Conservation (phyloP, 2,113 vertebrate species). For the Elephas maximus region DNA sequence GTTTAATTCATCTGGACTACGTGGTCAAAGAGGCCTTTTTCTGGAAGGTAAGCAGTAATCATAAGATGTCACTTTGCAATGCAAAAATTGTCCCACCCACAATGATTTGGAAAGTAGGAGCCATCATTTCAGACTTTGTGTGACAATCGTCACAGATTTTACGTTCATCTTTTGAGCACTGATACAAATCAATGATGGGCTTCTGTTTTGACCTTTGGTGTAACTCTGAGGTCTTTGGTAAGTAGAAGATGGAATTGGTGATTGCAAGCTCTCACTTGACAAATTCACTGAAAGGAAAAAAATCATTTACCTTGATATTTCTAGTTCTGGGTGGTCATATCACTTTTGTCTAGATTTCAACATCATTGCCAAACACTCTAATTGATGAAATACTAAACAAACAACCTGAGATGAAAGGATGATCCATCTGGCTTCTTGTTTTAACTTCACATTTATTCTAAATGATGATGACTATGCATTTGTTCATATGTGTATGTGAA, state of each 20-base stretch:
- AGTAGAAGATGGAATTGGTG: background rate
- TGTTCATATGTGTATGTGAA: slow-evolving; percentile 48
- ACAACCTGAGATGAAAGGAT: slow-evolving; percentile 51
- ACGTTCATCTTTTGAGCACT: background rate
- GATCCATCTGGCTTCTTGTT: slow-evolving; percentile 48
- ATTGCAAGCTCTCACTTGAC: background rate
- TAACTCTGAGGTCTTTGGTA: background rate
- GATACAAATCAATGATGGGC: background rate
- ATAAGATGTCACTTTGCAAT: background rate
- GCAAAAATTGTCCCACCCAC: background rate
- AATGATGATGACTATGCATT: slow-evolving; percentile 48
- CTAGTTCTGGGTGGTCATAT: slow-evolving; percentile 12
- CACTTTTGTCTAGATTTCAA: background rate
- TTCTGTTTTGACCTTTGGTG: slow-evolving; percentile 25
- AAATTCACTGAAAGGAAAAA: background rate
- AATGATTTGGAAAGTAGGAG: background rate
- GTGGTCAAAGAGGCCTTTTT: background rate
- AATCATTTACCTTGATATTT: background rate
- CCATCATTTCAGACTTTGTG: background rate
- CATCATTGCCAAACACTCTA: slow-evolving; percentile 14
- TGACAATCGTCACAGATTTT: background rate
- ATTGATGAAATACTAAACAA: slow-evolving; percentile 57
- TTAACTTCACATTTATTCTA: slow-evolving; percentile 56
- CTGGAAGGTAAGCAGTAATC: background rate
- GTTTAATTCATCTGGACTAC: background rate